Base-by-base conservation (phyloP, 2,888 invertebrate genomes). In the Macropis europaea region DNA sequence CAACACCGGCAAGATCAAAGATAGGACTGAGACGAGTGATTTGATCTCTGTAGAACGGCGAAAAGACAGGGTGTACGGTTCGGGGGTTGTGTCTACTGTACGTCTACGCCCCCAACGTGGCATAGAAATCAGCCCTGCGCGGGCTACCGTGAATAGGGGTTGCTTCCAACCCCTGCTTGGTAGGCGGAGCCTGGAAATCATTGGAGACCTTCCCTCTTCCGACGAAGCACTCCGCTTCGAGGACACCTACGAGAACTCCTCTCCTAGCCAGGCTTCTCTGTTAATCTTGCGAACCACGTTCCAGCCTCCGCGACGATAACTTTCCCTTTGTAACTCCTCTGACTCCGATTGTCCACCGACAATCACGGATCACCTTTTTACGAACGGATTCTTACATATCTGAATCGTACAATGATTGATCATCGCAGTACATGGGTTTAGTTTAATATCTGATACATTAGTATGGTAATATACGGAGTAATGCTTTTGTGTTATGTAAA, bases 21-120 rank as follows among this genome's bases (percentile, higher is more conserved):
- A 79, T 81, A 79, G 79, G 67, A 85, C 84, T 83, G 82, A 73
- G 76, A 69, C 81, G 82, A 78, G 84, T 82, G 86, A 86, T 82
- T 85, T 85, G 85, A 85, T 85, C 85, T 76, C 74, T 63, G 38
- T 56, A n/a, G 78, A 70, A 72, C 68, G 45, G 74, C 56, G 79
- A 82, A 77, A 79, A 77, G 77, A 77, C 79, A 78, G 73, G 59
- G 69, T 72, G 17, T 53, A 56, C 60, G 61, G 56, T 47, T 56
- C 75, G 69, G 77, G 84, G 86, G 87, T 85, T 82, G 84, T 83
- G 81, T 73, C 82, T 77, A 76, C 66, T 73, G 54, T 77, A 76
- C 30, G 87, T 85, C 56, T 80, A 84, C 88, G 88, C 88, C 88
- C 86, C 82, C 81, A 69, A 64, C 54, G 79, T 81, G 78, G 75